These are phyloP conservation scores for Ormyrus pomaceus DNA, from an alignment of 2,888 invertebrate species.

Conservation along the genomic window DNA sequence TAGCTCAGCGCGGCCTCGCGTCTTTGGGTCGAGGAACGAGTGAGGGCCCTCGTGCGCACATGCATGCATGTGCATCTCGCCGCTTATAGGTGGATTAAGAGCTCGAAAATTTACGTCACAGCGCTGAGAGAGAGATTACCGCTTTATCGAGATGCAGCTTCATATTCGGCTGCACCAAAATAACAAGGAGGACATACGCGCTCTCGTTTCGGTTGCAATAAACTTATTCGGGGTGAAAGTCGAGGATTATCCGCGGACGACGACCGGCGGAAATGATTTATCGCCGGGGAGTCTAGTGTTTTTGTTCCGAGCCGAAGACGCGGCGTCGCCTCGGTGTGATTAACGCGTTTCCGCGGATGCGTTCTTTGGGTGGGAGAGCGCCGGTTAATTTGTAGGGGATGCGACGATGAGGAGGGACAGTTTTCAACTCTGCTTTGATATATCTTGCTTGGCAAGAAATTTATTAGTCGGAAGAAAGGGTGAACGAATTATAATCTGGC, in stretches of 20 bases:
- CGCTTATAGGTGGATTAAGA: slow-evolving; percentile 37
- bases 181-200: neutral
- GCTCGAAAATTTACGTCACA: slow-evolving; percentile 24
- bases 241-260: slow-evolving; percentile 5
- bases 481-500: neutral
- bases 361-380: neutral
- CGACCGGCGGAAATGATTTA: slow-evolving; percentile 15
- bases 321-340: slow-evolving; percentile 1
- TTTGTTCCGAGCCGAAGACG: slow-evolving; percentile 7
- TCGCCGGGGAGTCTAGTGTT: slow-evolving; percentile 4
- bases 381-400: no score
- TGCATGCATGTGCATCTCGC: neutral
- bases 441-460: neutral
- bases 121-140: neutral
- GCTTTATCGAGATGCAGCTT: no score
- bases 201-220: slow-evolving; percentile 8
- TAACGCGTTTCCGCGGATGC: slow-evolving; percentile 20
- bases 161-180: no score
- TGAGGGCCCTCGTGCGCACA: slow-evolving; percentile 11
- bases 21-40: slow-evolving; percentile 27
- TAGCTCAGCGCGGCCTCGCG: neutral
- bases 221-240: neutral
- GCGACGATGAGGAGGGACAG: no score
- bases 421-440: no score
- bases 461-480: neutral